Base-by-base conservation (phyloP, 2,888 invertebrate species). In the Alcis repandata region DNA sequence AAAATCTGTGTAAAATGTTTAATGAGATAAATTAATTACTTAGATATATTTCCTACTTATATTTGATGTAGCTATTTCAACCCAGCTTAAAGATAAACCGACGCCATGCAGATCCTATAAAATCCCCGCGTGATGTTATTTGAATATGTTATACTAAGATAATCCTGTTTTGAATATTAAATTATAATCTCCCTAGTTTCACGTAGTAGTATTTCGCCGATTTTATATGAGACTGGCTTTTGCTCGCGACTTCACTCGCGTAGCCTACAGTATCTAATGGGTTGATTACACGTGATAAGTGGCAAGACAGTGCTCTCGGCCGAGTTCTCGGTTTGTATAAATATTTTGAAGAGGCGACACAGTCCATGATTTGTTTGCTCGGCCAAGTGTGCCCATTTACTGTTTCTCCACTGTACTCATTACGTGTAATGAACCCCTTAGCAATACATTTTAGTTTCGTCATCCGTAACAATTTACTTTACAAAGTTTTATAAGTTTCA, bases 161-260 rank as follows among this genome's bases (percentile, higher is more conserved):
- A 36, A 51, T 51, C 51, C 51, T 38, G 51, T 51, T 51, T 36
- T 51, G 51, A 51, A 51, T 51, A 51, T 19, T 38, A 20, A 51
- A 51, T 51, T 51, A 11, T 51, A 51, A 51, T 51, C 36, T 38
- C n/a, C 2, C 17, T 33, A 49, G 33, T 33, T 33, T 49, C 17
- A 49, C 51, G 36, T 38, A 13, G 36, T 51, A 20, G 13, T 22
- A 20, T 48, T 51, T 6, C 13, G 19, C 19, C 10, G 17, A 19
- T 19, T 51, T 51, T 6, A 32, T 51, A 51, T 19, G 19, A 51
- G 36, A 20, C 36, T 36, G 9, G 36, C 27, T 27, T 2, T 6
- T 2, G 3, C 27, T 6, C 6, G 27, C 27, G 27, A 6, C 27
- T 27, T 27, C 27, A 27, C 27, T 6, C 27, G 2, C 27, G n/a